A percentile compares a stretch with the other conserved stretches of the same genome.
phyloP scores from a whole-genome alignment of 2,797 vertebrate species.

The Scomberomorus guttatus region DNA sequence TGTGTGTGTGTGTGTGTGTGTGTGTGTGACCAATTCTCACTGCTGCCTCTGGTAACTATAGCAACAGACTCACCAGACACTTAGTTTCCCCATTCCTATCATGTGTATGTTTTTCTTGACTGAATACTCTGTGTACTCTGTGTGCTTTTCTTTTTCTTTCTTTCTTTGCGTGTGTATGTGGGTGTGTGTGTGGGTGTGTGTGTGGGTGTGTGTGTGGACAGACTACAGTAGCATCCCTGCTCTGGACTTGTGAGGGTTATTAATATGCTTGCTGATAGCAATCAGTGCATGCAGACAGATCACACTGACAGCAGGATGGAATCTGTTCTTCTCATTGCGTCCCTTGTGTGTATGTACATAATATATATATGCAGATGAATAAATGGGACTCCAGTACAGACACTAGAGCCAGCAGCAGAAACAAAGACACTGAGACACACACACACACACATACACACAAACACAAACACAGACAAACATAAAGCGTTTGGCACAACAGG shows the following conservation, averaged over 20 bases:
- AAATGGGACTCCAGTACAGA: background rate
- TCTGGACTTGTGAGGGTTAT: constrained; percentile 32
- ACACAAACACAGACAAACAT: background rate
- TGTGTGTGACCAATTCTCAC: constrained; percentile 45
- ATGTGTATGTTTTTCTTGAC: constrained; percentile 44
- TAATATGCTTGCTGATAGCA: constrained; percentile 20
- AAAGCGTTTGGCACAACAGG: constrained; percentile 21
- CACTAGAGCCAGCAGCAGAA: background rate
- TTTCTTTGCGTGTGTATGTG: background rate
- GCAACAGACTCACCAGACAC: constrained; percentile 75
- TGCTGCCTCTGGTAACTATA: constrained; percentile 75
- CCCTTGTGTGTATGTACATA: background rate
- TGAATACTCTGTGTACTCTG: constrained; percentile 2
- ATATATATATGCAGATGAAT: background rate
- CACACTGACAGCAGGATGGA: background rate
- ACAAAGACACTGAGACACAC: constrained; percentile 9
- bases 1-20: constrained; percentile 30
- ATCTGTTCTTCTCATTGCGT: constrained; percentile 5
- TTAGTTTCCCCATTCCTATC: constrained; percentile 42
- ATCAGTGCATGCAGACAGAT: constrained; percentile 2
- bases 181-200: background rate
- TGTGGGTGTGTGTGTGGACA: constrained; percentile 10
- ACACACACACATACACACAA: background rate
- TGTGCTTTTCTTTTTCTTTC: background rate
- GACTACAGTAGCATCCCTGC: constrained; percentile 7